phyloP scores from a whole-genome alignment of 2,797 vertebrate genomes.

The Semotilus atromaculatus region DNA sequence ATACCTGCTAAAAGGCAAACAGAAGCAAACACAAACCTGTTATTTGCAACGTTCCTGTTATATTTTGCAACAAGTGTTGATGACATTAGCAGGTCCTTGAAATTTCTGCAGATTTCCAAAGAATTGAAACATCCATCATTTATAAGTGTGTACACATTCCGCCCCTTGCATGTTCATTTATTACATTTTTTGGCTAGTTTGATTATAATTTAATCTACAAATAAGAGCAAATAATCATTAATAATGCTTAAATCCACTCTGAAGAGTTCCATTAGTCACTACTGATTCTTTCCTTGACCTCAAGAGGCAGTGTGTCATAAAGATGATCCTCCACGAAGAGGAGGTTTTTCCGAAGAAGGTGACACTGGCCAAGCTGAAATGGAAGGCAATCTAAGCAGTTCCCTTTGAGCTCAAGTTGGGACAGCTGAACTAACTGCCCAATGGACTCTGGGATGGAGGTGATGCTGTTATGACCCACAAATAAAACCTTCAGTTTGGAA shows the following conservation, averaged over 20 bases:
- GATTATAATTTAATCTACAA: background rate
- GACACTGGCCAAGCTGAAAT: slow-evolving; percentile 86
- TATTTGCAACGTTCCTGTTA: slow-evolving; percentile 27
- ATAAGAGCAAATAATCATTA: background rate
- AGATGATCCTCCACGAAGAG: slow-evolving; percentile 95
- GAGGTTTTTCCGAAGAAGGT: slow-evolving; percentile 86
- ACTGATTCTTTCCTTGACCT: slow-evolving; percentile 91
- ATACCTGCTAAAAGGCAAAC: background rate
- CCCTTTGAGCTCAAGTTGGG: slow-evolving; percentile 92
- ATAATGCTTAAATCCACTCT: background rate
- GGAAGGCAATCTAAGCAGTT: slow-evolving; percentile 95
- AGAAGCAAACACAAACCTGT: slow-evolving; percentile 7
- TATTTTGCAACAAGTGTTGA: slow-evolving; percentile 67
- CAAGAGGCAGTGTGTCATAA: slow-evolving; percentile 91
- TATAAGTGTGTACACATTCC: background rate
- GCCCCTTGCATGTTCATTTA: background rate
- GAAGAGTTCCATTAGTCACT: slow-evolving; percentile 75
- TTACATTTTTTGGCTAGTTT: background rate
- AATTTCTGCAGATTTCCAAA: background rate
- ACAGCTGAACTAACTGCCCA: slow-evolving; percentile 88
- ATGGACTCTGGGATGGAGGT: slow-evolving; percentile 86
- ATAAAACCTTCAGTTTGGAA: slow-evolving; percentile 91
- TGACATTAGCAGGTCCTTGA: slow-evolving; percentile 60
- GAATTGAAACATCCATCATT: background rate
- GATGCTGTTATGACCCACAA: slow-evolving; percentile 91